These are phyloP conservation scores for Pelusios castaneus DNA, from an alignment of 2,113 vertebrate genomes.

Conservation along the genomic window DNA sequence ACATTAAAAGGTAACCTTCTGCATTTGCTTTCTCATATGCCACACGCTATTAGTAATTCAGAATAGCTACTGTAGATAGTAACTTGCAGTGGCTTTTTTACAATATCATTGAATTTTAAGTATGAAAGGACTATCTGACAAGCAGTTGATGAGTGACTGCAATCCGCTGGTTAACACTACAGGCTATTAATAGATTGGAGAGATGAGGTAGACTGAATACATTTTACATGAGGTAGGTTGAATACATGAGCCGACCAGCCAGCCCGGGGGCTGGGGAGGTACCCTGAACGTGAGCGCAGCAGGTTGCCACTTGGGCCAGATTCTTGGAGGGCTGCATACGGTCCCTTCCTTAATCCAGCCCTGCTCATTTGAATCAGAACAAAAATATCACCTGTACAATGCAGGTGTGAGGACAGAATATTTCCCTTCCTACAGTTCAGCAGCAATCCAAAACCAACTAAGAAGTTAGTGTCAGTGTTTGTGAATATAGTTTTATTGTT, in stretches of 20 bases:
- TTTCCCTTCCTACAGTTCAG: background rate
- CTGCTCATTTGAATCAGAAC: background rate
- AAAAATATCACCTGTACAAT: background rate
- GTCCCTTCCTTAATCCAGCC: no score
- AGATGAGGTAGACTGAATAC: background rate
- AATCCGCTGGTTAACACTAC: background rate
- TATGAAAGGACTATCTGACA: background rate
- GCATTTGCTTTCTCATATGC: background rate
- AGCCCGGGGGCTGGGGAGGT: no score
- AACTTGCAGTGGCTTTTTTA: background rate
- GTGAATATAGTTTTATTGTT: background rate
- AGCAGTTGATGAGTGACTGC: background rate
- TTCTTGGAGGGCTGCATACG: no score
- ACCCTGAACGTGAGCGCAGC: no score
- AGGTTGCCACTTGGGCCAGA: no score
- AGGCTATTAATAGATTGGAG: background rate
- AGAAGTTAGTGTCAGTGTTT: background rate
- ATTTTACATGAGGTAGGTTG: background rate
- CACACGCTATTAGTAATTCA: background rate
- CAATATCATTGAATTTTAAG: background rate
- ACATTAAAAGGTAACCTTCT: background rate
- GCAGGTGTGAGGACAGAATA: background rate
- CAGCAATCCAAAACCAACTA: background rate
- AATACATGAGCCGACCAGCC: no score
- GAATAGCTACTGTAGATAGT: background rate